These are phyloP conservation scores for Centropus bengalensis DNA, from an alignment of 2,113 vertebrate genomes.

Conservation along the genomic window DNA sequence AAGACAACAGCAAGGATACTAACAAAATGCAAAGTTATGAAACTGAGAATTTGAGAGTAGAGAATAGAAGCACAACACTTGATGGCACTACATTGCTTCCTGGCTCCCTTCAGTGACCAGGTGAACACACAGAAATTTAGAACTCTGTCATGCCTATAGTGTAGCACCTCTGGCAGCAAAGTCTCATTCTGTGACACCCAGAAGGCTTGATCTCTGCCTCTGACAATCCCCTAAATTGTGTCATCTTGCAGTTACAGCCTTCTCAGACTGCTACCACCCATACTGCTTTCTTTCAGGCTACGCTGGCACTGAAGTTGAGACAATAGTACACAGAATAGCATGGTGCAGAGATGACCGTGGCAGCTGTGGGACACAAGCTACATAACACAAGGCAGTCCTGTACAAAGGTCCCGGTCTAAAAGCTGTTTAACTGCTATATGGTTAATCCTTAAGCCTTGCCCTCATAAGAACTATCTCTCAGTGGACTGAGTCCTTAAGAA, in stretches of 20 bases:
- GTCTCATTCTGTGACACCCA: neutral
- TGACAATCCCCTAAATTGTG: neutral
- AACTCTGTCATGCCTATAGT: neutral
- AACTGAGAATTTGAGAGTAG: neutral
- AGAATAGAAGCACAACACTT: neutral
- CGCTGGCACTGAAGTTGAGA: fast-evolving
- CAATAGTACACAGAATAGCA: fast-evolving
- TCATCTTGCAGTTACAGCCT: neutral
- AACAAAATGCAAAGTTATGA: neutral
- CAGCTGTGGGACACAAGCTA: fast-evolving
- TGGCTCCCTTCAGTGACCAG: neutral
- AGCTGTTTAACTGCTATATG: neutral
- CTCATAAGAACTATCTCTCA: neutral
- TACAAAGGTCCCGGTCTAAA: neutral
- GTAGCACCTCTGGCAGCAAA: neutral
- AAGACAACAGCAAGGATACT: neutral
- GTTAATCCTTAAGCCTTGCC: neutral
- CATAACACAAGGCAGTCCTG: neutral
- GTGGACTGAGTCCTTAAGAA: neutral
- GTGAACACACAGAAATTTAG: neutral
- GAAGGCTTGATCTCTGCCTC: neutral
- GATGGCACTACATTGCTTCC: neutral
- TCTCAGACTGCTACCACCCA: neutral
- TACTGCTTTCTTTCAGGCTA: neutral
- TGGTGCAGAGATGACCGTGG: fast-evolving